A percentile compares a stretch with the other conserved stretches of the same genome.
phyloP scores from a whole-genome alignment of 2,113 vertebrate species.

The Pseudorectes ferrugineus region DNA sequence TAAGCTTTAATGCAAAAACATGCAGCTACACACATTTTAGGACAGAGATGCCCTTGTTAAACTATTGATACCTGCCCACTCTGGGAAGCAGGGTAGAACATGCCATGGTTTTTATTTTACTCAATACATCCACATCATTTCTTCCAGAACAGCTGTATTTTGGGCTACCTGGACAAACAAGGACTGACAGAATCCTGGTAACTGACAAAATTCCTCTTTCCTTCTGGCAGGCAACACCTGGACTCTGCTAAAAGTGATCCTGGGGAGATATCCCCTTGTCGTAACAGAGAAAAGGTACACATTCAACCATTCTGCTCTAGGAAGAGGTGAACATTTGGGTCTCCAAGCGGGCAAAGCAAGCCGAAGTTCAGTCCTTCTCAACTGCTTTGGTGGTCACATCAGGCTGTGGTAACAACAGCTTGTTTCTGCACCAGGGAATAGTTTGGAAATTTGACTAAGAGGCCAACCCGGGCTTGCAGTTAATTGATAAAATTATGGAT shows the following conservation, averaged over 20 bases:
- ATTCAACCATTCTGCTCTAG: not conserved
- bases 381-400: not conserved
- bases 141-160: not conserved
- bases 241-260: not conserved
- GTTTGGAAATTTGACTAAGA: not conserved
- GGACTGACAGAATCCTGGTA: not conserved
- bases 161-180: not conserved
- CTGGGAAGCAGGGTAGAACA: not conserved
- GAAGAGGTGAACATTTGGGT: not conserved
- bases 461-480: not conserved
- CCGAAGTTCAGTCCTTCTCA: not conserved
- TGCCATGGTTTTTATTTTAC: not conserved
- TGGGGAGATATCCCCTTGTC: not conserved
- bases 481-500: not conserved
- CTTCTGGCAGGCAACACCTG: not conserved
- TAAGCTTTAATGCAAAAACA: not conserved
- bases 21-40: not conserved
- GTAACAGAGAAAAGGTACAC: not conserved
- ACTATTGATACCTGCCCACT: not conserved
- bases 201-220: not conserved
- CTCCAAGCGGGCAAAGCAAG: not conserved
- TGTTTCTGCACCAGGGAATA: not conserved
- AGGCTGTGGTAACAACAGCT: not conserved
- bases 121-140: not conserved
- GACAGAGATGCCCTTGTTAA: not conserved